Evolutionary conservation across 2,888 invertebrate species (phyloP).

Genomic region (Globia sparganii): DNA sequence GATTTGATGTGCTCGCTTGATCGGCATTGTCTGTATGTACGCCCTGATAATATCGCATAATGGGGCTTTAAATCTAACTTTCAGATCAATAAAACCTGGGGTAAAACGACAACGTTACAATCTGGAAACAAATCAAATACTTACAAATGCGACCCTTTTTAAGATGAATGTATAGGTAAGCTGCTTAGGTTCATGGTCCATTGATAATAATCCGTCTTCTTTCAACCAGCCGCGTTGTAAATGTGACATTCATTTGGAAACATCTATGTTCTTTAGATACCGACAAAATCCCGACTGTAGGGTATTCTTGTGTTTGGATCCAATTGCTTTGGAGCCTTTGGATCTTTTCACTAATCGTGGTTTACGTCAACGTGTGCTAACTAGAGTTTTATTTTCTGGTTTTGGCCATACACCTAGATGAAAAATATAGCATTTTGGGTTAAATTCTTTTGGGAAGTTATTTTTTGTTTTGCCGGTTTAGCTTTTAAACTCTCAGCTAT

Average conservation of each 20-base stretch:
- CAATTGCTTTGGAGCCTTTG: conserved; percentile 35
- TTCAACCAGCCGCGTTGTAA: conserved; percentile 43
- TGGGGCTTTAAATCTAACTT: background rate
- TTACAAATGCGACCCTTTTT: conserved; percentile 22
- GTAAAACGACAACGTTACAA: conserved; percentile 1
- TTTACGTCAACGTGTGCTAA: conserved; percentile 6
- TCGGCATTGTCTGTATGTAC: background rate
- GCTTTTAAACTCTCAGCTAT: background rate
- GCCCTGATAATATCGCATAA: background rate
- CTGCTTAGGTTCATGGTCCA: conserved; percentile 50
- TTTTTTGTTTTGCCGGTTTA: background rate
- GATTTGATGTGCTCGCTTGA: conserved; percentile 24
- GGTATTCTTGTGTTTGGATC: conserved; percentile 10
- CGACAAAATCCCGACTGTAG: conserved; percentile 9
- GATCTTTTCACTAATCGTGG: conserved; percentile 19
- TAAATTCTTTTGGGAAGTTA: background rate
- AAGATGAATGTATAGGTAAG: conserved; percentile 34
- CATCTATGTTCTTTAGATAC: conserved; percentile 42
- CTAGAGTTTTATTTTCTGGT: conserved; percentile 2
- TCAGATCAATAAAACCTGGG: background rate
- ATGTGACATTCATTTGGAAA: conserved; percentile 58
- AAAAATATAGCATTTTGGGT: background rate
- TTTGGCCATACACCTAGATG: background rate
- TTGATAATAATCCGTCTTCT: conserved; percentile 55
- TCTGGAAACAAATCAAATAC: conserved; percentile 34